Percentiles rank a stretch among this genome's conserved stretches.
These are phyloP conservation scores for Erebia ligea DNA, from an alignment of 2,888 invertebrate species.

Conservation along the genomic window DNA sequence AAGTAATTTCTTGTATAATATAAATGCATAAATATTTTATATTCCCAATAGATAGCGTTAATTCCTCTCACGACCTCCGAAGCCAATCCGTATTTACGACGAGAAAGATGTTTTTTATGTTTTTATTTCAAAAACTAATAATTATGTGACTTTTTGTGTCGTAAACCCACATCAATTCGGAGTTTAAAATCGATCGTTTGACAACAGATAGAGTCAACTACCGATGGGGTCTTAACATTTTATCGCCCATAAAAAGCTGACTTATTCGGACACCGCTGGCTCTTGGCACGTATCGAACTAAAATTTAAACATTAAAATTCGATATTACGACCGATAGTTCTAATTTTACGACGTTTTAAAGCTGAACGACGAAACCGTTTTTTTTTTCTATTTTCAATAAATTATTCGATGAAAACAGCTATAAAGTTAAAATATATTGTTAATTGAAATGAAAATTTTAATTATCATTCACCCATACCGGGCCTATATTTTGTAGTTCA, in stretches of 20 bases:
- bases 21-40: neutral
- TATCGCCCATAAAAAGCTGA: slow-evolving; percentile 78
- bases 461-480: slow-evolving; percentile 14
- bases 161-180: slow-evolving; percentile 55
- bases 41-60: slow-evolving; percentile 7
- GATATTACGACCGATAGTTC: slow-evolving; percentile 79
- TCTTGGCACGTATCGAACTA: slow-evolving; percentile 63
- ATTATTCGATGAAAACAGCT: slow-evolving; percentile 47
- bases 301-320: slow-evolving; percentile 73
- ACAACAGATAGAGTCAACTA: slow-evolving; percentile 61
- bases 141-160: slow-evolving; percentile 50
- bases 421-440: slow-evolving; percentile 40
- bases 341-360: slow-evolving; percentile 76
- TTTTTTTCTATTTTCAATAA: slow-evolving; percentile 48
- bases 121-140: slow-evolving; percentile 48
- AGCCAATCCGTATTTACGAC: slow-evolving; percentile 27
- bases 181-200: slow-evolving; percentile 59
- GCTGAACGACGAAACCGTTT: slow-evolving; percentile 59
- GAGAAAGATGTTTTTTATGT: slow-evolving; percentile 43
- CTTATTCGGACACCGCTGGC: slow-evolving; percentile 64
- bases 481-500: neutral
- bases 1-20: neutral
- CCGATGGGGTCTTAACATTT: slow-evolving; percentile 73
- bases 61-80: slow-evolving; percentile 19
- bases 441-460: slow-evolving; percentile 38